Base-by-base conservation (phyloP, 2,888 invertebrate species). In the Cecidostiba fungosa region DNA sequence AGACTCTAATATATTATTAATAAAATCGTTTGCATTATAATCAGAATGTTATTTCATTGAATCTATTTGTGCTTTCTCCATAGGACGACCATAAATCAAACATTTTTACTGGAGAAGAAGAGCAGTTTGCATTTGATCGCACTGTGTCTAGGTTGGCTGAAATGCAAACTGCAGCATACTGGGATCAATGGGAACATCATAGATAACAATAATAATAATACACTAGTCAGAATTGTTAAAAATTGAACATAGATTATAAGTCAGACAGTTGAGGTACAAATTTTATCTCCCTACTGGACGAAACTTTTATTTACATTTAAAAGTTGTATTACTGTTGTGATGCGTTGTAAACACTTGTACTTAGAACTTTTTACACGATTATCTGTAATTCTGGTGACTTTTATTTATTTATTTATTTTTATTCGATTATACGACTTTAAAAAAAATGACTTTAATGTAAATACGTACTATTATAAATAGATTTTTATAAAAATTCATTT, bases 91-190 rank as follows among this genome's bases (percentile, higher is more conserved):
- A 97, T 29, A 95, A 95, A 88, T 97, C 98, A 4, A 98, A 97
- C 91, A 96, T 99, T 89, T 99, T 99, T 91, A 99, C 98, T 0
- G 99, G 99, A 0, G 98, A 98, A 93, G 99, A 99, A 94, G 99
- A 99, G 94, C 94, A 98, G 90, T 99, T 99, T 94, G 99, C 99
- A 0, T 98, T 97, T 92, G 98, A 99, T 90, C 95, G 99, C 84
- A 99, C 99, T 32, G 93, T 98, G 39, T 99, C 99, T 0, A 95
- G 99, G 88, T 95, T 99, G 54, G 96, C 96, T 88, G 98, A 99
- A 95, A 99, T 99, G 99, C 98, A 99, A 94, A 97, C 97, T 0
- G 96, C 96, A 82, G 97, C 97, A 88, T 99, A 99, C 93, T 99
- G 99, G 99, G 95, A 97, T 77, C 95, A 96, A 91, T 97, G 97